Percentiles rank a stretch among this genome's conserved stretches.
phyloP scores from a whole-genome alignment of 2,888 invertebrate genomes.

The Aphrophora alni region DNA sequence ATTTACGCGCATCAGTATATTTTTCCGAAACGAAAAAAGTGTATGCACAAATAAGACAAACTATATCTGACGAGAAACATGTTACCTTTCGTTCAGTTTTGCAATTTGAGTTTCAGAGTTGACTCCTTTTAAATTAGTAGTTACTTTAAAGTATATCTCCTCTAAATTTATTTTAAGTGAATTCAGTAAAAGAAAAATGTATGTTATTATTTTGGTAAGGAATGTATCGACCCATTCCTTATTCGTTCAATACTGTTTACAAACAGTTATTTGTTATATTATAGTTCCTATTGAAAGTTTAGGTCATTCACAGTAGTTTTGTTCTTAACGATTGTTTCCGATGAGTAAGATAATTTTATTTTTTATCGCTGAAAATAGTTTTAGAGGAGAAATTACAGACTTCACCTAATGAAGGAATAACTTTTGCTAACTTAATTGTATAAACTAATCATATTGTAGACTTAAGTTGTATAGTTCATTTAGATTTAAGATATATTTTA shows the following conservation, averaged over 20 bases:
- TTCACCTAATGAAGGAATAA: constrained; percentile 2
- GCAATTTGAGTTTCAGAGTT: constrained; percentile 6
- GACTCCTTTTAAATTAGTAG: background rate
- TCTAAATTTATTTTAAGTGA: background rate
- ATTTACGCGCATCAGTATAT: background rate
- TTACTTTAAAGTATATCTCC: background rate
- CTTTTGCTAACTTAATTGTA: constrained; percentile 6
- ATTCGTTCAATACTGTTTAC: background rate
- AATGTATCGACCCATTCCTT: background rate
- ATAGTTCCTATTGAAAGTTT: background rate
- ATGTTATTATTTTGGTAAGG: background rate
- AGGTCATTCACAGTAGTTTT: background rate
- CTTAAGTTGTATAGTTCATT: background rate
- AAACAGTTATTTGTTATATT: background rate
- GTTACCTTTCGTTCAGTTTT: background rate
- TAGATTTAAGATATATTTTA: background rate
- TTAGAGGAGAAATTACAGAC: background rate
- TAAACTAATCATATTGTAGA: background rate
- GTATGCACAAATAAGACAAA: background rate
- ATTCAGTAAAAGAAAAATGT: background rate
- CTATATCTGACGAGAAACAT: background rate
- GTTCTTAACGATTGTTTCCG: background rate
- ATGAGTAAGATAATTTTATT: background rate
- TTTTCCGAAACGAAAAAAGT: background rate
- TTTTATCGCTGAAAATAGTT: background rate